Percentiles rank a stretch among this genome's conserved stretches.
Conservation (phyloP, 1,140 invertebrate genomes). For the Leptopilina clavipes region DNA sequence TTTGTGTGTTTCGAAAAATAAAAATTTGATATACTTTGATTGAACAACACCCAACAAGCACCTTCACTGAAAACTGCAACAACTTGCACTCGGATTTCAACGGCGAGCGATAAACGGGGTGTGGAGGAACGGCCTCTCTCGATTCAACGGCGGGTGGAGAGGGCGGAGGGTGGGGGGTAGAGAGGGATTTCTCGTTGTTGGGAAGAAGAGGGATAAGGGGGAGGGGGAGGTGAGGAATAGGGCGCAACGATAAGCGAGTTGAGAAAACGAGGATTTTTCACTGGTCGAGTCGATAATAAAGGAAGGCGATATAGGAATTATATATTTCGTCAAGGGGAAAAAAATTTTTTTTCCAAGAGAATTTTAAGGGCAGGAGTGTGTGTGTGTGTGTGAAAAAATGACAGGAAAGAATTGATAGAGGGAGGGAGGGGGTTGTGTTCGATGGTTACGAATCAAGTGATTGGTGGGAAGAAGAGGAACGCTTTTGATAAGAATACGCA, state of each 20-base stretch:
- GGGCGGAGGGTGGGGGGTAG: constrained; percentile 2
- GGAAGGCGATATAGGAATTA: too few species aligned
- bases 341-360: too few species aligned
- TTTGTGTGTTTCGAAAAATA: too few species aligned
- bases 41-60: too few species aligned
- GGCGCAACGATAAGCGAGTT: constrained; percentile 41
- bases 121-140: constrained; percentile 25
- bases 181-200: constrained; percentile 32
- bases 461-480: constrained; percentile 31
- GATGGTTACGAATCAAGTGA: constrained; percentile 36
- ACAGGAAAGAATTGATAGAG: constrained; percentile 33
- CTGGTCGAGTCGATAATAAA: too few species aligned
- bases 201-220: not conserved
- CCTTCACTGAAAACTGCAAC: constrained; percentile 28
- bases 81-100: constrained; percentile 46
- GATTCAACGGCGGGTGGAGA: constrained; percentile 27
- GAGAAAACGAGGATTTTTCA: too few species aligned
- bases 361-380: too few species aligned
- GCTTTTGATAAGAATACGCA: constrained; percentile 42
- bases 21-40: too few species aligned
- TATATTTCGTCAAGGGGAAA: too few species aligned
- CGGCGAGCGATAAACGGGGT: constrained; percentile 39
- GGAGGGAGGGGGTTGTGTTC: constrained; percentile 12
- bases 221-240: constrained; percentile 35
- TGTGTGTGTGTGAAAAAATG: too few species aligned